Conservation (phyloP, 1,140 invertebrate genomes). For the Parapsyche elsis region DNA sequence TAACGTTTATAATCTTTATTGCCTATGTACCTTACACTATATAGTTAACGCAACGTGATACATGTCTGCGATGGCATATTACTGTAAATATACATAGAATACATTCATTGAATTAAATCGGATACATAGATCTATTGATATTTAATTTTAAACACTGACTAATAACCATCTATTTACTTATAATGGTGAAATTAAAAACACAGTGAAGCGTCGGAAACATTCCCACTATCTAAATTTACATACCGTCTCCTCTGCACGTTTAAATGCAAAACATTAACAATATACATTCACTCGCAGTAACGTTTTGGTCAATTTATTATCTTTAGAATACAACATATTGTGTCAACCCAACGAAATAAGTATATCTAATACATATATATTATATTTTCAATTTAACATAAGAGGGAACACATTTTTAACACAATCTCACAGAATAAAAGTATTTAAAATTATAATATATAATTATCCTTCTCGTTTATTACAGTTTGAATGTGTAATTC, state of each 20-base stretch:
- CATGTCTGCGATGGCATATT: background rate
- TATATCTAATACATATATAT: too few species aligned
- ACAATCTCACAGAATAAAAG: too few species aligned
- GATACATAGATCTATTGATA: background rate
- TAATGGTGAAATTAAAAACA: background rate
- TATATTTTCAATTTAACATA: too few species aligned
- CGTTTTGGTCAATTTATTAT: conserved; percentile 18
- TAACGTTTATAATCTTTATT: conserved; percentile 1
- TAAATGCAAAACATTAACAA: too few species aligned
- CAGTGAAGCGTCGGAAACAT: background rate
- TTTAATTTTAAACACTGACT: background rate
- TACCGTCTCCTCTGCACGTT: too few species aligned
- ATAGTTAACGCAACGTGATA: background rate
- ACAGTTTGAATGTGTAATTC: too few species aligned
- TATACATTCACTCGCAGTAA: background rate
- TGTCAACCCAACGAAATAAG: too few species aligned
- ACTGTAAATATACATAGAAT: background rate
- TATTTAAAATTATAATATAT: too few species aligned
- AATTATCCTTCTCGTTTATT: too few species aligned
- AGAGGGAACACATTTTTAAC: too few species aligned
- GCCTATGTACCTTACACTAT: background rate
- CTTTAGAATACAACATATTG: conserved; percentile 1
- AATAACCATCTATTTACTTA: background rate
- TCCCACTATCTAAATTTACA: too few species aligned
- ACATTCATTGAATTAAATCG: background rate